phyloP scores from a whole-genome alignment of 2,888 invertebrate species.

The Hermaeophaga mercurialis region DNA sequence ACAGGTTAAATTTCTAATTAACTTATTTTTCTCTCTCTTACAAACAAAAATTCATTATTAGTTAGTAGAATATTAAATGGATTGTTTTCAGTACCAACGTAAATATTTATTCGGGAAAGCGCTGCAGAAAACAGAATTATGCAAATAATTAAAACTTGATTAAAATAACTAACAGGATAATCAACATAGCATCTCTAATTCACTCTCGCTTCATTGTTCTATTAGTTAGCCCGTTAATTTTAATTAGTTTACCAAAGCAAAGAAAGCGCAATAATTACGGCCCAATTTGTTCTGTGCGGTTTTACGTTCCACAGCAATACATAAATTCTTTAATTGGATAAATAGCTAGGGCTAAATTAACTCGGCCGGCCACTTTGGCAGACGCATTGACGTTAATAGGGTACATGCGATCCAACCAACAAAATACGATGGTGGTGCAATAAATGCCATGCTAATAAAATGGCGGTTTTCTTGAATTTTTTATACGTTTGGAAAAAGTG shows the following conservation, averaged over 20 bases:
- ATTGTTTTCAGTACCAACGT: no score
- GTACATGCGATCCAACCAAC: slow-evolving; percentile 18
- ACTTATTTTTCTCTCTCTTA: no score
- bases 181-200: slow-evolving; percentile 15
- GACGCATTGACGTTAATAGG: slow-evolving; percentile 35
- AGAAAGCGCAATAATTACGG: slow-evolving; percentile 20
- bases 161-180: slow-evolving; percentile 16
- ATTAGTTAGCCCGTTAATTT: slow-evolving; percentile 25
- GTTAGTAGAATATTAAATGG: no score
- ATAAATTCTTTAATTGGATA: slow-evolving; percentile 44
- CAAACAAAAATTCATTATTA: no score
- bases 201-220: slow-evolving; percentile 9
- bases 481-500: background rate
- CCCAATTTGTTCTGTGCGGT: slow-evolving; percentile 22
- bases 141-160: slow-evolving; percentile 17
- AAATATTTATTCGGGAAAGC: no score
- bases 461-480: background rate
- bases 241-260: slow-evolving; percentile 26
- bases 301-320: slow-evolving; percentile 31
- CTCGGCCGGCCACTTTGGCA: slow-evolving; percentile 33
- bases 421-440: background rate
- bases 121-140: slow-evolving; percentile 12
- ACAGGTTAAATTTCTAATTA: no score
- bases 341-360: slow-evolving; percentile 42
- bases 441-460: slow-evolving; percentile 6